Conservation (phyloP, 2,797 vertebrate species). For the Chelonia mydas region DNA sequence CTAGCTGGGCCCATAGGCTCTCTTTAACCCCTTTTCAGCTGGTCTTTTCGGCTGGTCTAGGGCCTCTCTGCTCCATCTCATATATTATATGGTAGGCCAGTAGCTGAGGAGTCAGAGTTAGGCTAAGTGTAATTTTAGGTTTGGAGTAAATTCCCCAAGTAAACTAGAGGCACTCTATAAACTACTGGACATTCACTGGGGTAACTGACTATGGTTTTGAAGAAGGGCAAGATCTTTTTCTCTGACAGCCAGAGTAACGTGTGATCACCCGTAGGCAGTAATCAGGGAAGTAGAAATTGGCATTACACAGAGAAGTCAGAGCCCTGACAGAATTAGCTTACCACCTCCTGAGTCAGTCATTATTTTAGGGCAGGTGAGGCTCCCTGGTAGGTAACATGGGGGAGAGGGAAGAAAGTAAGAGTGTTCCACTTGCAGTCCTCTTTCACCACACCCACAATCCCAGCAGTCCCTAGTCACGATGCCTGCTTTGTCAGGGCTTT, state of each 20-base stretch:
- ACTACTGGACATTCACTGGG: not conserved
- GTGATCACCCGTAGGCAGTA: not conserved
- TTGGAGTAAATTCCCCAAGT: not conserved
- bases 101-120: not conserved
- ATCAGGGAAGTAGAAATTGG: not conserved
- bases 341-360: constrained; percentile 57
- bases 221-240: not conserved
- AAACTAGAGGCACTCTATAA: not conserved
- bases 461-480: accelerated
- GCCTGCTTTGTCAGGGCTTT: not conserved
- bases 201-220: not conserved
- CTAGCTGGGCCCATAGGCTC: too few relatives aligned
- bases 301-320: constrained; percentile 1
- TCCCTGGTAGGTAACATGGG: not conserved
- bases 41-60: too few relatives aligned
- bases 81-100: too few relatives aligned
- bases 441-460: not conserved
- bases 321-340: constrained; percentile 40
- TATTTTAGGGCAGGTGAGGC: constrained; percentile 25
- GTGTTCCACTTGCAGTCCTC: not conserved
- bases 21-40: too few relatives aligned
- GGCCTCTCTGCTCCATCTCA: too few relatives aligned
- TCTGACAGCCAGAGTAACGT: not conserved
- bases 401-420: not conserved
- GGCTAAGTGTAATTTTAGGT: not conserved